Evolutionary conservation across 1,140 invertebrate species (phyloP).

Genomic region (Neelides sp.): DNA sequence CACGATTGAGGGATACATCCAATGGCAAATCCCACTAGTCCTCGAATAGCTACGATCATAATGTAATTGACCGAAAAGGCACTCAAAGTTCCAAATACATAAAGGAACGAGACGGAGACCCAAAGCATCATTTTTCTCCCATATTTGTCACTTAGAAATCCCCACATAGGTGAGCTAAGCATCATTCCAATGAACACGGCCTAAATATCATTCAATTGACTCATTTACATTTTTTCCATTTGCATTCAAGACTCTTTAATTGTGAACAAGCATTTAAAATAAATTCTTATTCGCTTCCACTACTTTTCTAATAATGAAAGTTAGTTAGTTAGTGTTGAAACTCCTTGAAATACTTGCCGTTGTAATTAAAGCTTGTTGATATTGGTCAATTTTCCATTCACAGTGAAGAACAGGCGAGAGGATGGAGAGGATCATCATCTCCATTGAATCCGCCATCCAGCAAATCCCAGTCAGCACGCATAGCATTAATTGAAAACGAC

Average conservation of each 20-base stretch:
- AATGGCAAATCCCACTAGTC: conserved; percentile 88
- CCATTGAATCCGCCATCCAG: conserved; percentile 97
- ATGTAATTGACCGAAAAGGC: conserved; percentile 79
- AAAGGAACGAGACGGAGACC: conserved; percentile 72
- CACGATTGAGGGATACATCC: conserved; percentile 94
- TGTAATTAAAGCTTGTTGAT: conserved; percentile 58
- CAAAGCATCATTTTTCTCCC: conserved; percentile 78
- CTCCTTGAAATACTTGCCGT: conserved; percentile 45
- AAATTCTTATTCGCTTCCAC: no score
- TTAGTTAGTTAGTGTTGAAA: conserved; percentile 15
- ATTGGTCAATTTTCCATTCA: conserved; percentile 79
- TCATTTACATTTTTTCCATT: no score
- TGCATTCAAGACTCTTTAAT: no score
- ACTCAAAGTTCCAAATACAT: conserved; percentile 82
- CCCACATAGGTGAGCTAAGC: conserved; percentile 91
- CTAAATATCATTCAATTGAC: conserved; percentile 48
- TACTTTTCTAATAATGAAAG: conserved; percentile 11
- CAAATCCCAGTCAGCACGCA: conserved; percentile 75
- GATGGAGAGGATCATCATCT: conserved; percentile 93
- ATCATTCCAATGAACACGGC: conserved; percentile 93
- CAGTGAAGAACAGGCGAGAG: conserved; percentile 83
- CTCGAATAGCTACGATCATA: conserved; percentile 77
- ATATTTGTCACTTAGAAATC: conserved; percentile 85
- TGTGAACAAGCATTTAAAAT: no score
- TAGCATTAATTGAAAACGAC: conserved; percentile 85